Evolutionary conservation across 2,888 invertebrate species (phyloP).

Genomic region (Rhaphigaster nebulosa): DNA sequence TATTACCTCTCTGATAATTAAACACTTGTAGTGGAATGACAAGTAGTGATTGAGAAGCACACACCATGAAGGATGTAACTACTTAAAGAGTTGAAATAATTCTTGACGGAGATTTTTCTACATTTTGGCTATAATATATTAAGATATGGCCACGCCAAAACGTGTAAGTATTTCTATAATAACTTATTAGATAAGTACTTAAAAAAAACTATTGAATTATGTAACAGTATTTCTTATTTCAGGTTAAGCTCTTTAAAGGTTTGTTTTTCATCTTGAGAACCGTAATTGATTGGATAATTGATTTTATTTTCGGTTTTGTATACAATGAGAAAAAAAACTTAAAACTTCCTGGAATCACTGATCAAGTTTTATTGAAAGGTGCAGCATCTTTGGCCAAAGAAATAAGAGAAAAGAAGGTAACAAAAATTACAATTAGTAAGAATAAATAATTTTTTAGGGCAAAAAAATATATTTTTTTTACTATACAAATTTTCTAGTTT

Average conservation of each 20-base stretch:
- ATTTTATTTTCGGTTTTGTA: conserved; percentile 53
- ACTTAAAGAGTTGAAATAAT: background rate
- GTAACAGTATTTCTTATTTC: background rate
- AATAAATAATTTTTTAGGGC: too few species aligned
- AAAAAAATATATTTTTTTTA: too few species aligned
- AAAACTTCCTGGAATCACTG: conserved; percentile 66
- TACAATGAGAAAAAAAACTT: background rate
- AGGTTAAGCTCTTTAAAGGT: background rate
- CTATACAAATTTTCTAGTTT: too few species aligned
- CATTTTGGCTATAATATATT: background rate
- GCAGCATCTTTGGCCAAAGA: conserved; percentile 75
- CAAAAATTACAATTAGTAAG: too few species aligned
- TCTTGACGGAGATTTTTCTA: background rate
- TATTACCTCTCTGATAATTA: background rate
- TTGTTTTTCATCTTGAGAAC: conserved; percentile 62
- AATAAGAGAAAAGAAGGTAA: conserved; percentile 58
- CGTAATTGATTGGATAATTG: conserved; percentile 64
- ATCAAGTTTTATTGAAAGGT: conserved; percentile 74
- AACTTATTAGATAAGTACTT: background rate
- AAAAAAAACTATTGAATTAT: background rate
- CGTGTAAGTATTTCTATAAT: background rate
- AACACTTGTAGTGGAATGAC: background rate
- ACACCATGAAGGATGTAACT: background rate
- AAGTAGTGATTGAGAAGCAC: background rate
- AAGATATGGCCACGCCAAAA: background rate